Conservation (phyloP, 2,888 invertebrate species). For the Anodontia alba region DNA sequence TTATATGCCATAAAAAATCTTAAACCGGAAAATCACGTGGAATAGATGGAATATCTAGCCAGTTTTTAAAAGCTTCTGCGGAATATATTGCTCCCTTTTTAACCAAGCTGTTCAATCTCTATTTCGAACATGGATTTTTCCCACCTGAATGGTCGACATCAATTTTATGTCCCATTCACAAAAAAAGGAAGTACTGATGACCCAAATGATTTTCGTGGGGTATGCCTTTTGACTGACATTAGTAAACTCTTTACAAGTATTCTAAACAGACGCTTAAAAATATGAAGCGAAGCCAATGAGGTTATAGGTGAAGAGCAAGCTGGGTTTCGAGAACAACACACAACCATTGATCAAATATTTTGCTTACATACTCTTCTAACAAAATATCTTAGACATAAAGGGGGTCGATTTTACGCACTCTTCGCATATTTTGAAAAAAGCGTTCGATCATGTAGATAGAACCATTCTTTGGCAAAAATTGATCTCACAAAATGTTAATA, state of each 20-base stretch:
- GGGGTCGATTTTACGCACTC: not conserved
- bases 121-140: not conserved
- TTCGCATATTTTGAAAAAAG: slow-evolving; percentile 4
- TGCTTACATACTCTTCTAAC: not conserved
- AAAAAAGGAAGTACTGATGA: not conserved
- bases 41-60: not conserved
- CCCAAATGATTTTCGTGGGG: not conserved
- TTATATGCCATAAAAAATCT: not conserved
- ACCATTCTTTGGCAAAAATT: too few species aligned
- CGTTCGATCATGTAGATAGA: too few species aligned
- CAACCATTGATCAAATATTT: not conserved
- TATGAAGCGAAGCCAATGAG: not conserved
- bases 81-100: not conserved
- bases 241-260: not conserved
- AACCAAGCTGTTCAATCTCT: not conserved
- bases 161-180: slow-evolving; percentile 4
- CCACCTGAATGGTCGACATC: not conserved
- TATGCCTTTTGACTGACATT: not conserved
- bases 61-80: not conserved
- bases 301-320: not conserved
- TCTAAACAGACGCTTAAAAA: not conserved
- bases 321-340: not conserved
- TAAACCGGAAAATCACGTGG: not conserved
- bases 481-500: not conserved
- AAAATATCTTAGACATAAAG: slow-evolving; percentile 12